Base-by-base conservation (phyloP, 2,888 invertebrate species). In the Morpho deidamia region DNA sequence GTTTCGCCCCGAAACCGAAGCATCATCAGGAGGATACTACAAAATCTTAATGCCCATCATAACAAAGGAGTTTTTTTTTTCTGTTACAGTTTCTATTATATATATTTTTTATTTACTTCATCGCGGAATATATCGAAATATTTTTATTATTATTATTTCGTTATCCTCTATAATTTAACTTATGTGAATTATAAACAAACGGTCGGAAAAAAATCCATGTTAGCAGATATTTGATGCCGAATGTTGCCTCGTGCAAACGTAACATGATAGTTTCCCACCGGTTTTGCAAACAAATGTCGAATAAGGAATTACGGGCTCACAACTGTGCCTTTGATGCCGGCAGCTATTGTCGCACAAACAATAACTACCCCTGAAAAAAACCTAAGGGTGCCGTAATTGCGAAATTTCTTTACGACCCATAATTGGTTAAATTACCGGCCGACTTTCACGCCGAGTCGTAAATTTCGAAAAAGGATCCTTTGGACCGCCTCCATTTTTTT, bases 221-320 rank as follows among this genome's bases (percentile, higher is more conserved):
- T 23, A 3, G 23, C 23, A 23, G 23, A 23, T 23, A 23, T 23
- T 23, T 23, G 23, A 23, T 23, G 2, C 23, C 3, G 23, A 23
- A 23, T 23, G 5, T 23, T 5, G 23, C 23, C 23, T 23, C 23
- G 34, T 37, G 12, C 35, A 8, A 7, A 7, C 32, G 9, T n/a
- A 33, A 14, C 11, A 48, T 45, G 53, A 53, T 50, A 53, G 55
- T 53, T 55, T 12, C 46, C 37, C 63, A 63, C 23, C 23, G 23
- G 2, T 23, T 23, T 2, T 23, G 69, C 72, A 38, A 74, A 72
- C 77, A 80, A 83, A 78, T 76, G 71, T 67, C 65, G 67, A 64
- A 56, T 67, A 63, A 14, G 59, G 47, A 59, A 57, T 59, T 55
- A 60, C 55, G 42, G 14, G 9, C 42, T 10, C 14, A 12, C 40